These are phyloP conservation scores for Dinocampus coccinellae DNA, from an alignment of 2,888 invertebrate species.

Conservation along the genomic window DNA sequence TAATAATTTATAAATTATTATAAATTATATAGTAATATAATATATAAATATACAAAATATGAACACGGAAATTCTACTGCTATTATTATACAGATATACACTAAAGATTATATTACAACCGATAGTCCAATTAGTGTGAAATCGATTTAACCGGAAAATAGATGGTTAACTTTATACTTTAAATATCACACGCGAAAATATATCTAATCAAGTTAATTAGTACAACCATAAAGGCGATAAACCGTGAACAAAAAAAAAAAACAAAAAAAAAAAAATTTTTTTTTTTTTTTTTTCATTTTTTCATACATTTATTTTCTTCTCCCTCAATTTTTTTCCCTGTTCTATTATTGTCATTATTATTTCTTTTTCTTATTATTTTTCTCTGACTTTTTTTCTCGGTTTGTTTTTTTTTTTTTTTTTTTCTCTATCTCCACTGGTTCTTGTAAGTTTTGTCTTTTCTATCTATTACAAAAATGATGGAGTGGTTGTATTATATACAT, in stretches of 20 bases:
- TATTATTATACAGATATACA: neutral
- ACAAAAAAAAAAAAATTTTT: no score
- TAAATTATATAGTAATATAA: no score
- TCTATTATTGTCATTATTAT: no score
- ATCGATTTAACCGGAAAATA: constrained; percentile 24
- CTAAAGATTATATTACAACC: neutral
- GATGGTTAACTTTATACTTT: constrained; percentile 15
- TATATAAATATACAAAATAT: neutral
- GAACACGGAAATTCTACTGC: neutral
- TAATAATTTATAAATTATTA: no score
- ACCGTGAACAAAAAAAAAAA: constrained; percentile 29
- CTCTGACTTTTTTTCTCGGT: neutral
- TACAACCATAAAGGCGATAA: constrained; percentile 28
- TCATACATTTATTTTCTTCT: no score
- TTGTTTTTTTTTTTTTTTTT: neutral
- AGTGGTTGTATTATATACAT: constrained; percentile 42
- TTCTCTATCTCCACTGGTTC: neutral
- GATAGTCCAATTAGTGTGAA: constrained; percentile 7
- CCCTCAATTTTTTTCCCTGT: no score
- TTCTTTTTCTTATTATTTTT: no score
- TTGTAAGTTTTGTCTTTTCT: constrained; percentile 9
- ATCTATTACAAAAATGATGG: constrained; percentile 51
- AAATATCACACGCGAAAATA: constrained; percentile 10
- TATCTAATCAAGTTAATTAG: constrained; percentile 33
- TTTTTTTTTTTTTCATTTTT: constrained; percentile 22